Evolutionary conservation across 2,888 invertebrate species (phyloP), one percentile per base, ranked within the genome.

Genomic region (Merodon equestris): DNA sequence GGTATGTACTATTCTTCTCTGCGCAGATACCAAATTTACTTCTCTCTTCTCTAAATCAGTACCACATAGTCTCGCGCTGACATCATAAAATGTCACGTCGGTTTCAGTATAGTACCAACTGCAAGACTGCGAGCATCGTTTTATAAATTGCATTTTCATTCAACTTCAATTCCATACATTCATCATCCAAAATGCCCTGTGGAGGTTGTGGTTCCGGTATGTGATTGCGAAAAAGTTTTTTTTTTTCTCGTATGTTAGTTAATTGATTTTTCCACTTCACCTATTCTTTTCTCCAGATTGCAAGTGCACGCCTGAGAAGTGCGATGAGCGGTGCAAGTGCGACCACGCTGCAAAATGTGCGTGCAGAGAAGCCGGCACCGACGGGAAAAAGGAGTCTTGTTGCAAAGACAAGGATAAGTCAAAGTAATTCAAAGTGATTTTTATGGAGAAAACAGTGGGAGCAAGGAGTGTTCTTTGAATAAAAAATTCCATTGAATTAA

Each of bases 291-390:
- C 27, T 27, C 3, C 53, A 88, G 88, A 84, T 48, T 88, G 88
- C 82, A 87, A 86, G 74, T 88, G 88, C 83, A 86, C 86, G 9
- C 53, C 83, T 7, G 84, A 85, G 15, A 88, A 86, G 53, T 88
- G 88, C 48, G 83, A 83, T 45, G 85, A 85, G 10, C 73, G 75
- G 36, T 88, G 88, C 82, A 87, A 88, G 70, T 88, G 88, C 81
- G 84, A 81, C 61, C 75, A 83, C 58, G 83, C 73, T 12, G 82
- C 82, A 36, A 84, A 85, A 56, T 84, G 85, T 44, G 76, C 81
- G 40, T 84, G 85, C 60, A 81, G 83, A 10, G 57, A 64, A 1
- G 83, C 82, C 18, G 58, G 12, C 18, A 84, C 66, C 1, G 82
- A 84, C 45, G 81, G 79, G 40, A 82, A 82, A 18, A 58, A 73